Evolutionary conservation across 2,888 invertebrate genomes (phyloP).

Genomic region (Tetragnatha montana): DNA sequence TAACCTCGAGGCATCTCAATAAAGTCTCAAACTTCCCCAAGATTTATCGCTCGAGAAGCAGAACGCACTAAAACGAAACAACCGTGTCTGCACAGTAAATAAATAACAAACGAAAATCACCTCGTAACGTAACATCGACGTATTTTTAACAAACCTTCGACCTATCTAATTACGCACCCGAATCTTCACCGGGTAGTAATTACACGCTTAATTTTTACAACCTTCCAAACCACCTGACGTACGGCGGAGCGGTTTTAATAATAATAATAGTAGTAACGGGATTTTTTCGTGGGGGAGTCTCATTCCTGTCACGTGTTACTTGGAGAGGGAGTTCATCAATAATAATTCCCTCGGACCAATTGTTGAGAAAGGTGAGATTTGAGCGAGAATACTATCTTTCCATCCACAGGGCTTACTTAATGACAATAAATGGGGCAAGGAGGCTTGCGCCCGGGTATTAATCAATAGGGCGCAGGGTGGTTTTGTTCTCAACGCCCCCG

Average conservation of each 20-base stretch:
- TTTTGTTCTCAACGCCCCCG: constrained; percentile 35
- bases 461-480: constrained; percentile 43
- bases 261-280: not conserved
- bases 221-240: constrained; percentile 31
- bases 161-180: not conserved
- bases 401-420: constrained; percentile 38
- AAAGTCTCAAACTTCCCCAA: too few species aligned
- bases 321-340: constrained; percentile 27
- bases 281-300: constrained; percentile 23
- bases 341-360: constrained; percentile 19
- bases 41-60: too few species aligned
- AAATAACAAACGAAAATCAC: too few species aligned
- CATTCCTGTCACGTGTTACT: constrained; percentile 31
- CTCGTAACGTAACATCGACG: too few species aligned
- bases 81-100: too few species aligned
- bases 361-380: constrained; percentile 18
- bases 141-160: not conserved
- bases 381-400: constrained; percentile 13
- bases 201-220: constrained; percentile 41
- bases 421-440: constrained; percentile 56
- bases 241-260: constrained; percentile 7
- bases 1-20: too few species aligned
- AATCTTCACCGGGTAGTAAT: constrained; percentile 20
- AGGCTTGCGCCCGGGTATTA: constrained; percentile 8
- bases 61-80: too few species aligned